A percentile compares a stretch with the other conserved stretches of the same genome.
These are phyloP conservation scores for Cetonia aurata DNA, from an alignment of 2,888 invertebrate genomes.

Conservation along the genomic window DNA sequence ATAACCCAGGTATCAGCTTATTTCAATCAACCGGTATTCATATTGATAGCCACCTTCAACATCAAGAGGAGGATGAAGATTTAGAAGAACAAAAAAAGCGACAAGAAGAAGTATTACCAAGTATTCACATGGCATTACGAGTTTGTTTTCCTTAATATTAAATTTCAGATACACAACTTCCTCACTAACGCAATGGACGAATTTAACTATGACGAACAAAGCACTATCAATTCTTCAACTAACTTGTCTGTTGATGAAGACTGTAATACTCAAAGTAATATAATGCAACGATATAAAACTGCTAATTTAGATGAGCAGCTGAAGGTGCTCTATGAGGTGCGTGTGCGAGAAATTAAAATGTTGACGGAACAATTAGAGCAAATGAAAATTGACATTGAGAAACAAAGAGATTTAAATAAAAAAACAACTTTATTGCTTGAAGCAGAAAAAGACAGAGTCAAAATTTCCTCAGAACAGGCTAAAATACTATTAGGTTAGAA, in stretches of 20 bases:
- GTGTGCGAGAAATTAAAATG: conserved; percentile 53
- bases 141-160: neutral
- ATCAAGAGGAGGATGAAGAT: conserved; percentile 55
- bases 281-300: conserved; percentile 50
- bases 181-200: conserved; percentile 54
- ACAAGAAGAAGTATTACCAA: conserved; percentile 52
- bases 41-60: conserved; percentile 50
- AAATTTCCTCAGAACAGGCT: conserved; percentile 52
- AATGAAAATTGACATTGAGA: conserved; percentile 46
- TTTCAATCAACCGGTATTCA: conserved; percentile 50
- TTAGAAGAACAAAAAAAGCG: conserved; percentile 53
- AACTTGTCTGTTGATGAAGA: conserved; percentile 49
- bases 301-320: conserved; percentile 52
- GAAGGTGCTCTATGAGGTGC: conserved; percentile 53
- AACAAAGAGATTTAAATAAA: conserved; percentile 45
- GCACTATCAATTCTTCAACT: conserved; percentile 54
- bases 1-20: conserved; percentile 50
- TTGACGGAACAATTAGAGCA: conserved; percentile 50
- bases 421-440: conserved; percentile 50
- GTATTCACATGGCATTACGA: neutral
- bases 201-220: conserved; percentile 55
- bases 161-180: conserved; percentile 53
- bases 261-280: conserved; percentile 9
- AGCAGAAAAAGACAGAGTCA: conserved; percentile 51
- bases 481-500: conserved; percentile 52